Percentiles rank a stretch among this genome's conserved stretches.
Conservation (phyloP, 2,113 vertebrate species). For the Chlamydotis undulata region DNA sequence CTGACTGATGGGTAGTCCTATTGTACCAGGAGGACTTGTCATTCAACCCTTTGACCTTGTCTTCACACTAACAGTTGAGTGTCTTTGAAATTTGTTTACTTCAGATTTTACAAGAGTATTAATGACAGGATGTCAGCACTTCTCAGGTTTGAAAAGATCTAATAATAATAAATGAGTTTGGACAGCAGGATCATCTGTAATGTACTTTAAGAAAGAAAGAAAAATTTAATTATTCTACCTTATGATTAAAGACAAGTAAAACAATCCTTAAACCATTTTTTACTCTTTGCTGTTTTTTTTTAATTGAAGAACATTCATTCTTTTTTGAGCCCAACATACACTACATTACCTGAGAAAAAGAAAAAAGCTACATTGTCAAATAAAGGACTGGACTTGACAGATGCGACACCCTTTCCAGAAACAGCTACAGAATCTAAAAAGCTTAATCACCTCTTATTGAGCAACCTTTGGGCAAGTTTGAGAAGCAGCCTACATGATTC, state of each 20-base stretch:
- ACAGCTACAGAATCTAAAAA: background rate
- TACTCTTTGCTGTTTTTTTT: background rate
- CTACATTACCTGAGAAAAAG: background rate
- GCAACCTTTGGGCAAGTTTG: background rate
- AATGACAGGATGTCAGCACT: constrained; percentile 51
- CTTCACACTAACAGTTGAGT: background rate
- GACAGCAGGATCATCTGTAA: constrained; percentile 30
- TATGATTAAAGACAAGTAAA: background rate
- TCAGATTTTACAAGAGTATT: constrained; percentile 51
- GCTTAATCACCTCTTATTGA: background rate
- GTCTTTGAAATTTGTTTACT: constrained; percentile 64
- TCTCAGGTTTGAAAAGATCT: constrained; percentile 33
- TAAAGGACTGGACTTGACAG: background rate
- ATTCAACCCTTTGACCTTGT: constrained; percentile 54
- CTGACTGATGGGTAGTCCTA: constrained; percentile 57
- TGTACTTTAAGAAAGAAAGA: constrained; percentile 7
- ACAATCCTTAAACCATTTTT: background rate
- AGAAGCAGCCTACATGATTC: background rate
- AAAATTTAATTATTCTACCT: background rate
- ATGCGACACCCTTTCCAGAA: background rate
- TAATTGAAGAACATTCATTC: background rate
- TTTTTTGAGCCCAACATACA: background rate
- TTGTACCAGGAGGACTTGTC: constrained; percentile 27
- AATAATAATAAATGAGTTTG: constrained; percentile 41
- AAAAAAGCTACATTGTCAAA: background rate